Percentiles rank a stretch among this genome's conserved stretches.
These are phyloP conservation scores for Drepana falcataria DNA, from an alignment of 2,888 invertebrate genomes.

Conservation along the genomic window DNA sequence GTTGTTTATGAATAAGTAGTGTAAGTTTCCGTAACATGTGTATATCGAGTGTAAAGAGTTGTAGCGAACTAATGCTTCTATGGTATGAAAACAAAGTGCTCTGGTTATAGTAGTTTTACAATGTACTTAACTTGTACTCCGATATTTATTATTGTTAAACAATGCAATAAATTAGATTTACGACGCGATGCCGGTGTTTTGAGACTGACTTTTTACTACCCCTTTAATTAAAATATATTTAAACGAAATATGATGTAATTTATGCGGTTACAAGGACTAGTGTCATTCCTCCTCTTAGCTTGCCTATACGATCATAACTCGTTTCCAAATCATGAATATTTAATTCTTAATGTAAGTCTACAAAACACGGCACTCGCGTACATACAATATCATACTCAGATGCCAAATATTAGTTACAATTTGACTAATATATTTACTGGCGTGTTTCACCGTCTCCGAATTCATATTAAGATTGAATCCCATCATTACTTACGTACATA, in stretches of 20 bases:
- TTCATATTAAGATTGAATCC: background rate
- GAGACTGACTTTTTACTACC: slow-evolving; percentile 3
- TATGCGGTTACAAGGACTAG: no score
- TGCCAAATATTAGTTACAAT: slow-evolving; percentile 63
- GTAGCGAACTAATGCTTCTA: slow-evolving; percentile 19
- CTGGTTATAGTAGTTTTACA: slow-evolving; percentile 50
- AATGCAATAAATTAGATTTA: slow-evolving; percentile 15
- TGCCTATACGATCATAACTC: no score
- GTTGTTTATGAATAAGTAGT: slow-evolving; percentile 39
- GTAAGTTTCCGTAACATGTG: slow-evolving; percentile 36
- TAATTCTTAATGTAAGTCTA: slow-evolving; percentile 1
- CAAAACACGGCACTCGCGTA: slow-evolving; percentile 23
- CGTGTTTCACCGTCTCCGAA: background rate
- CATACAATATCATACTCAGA: slow-evolving; percentile 43
- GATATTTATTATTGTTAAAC: slow-evolving; percentile 35
- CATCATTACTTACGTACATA: background rate
- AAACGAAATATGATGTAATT: no score
- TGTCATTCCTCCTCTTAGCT: no score
- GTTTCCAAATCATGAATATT: background rate
- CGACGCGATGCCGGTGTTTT: slow-evolving; percentile 23
- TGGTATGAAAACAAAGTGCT: slow-evolving; percentile 47
- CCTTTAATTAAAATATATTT: background rate
- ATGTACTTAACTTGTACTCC: slow-evolving; percentile 70
- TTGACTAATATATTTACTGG: slow-evolving; percentile 42
- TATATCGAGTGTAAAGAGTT: slow-evolving; percentile 35